Conservation (phyloP, 2,888 invertebrate species). For the Apamea crenata region DNA sequence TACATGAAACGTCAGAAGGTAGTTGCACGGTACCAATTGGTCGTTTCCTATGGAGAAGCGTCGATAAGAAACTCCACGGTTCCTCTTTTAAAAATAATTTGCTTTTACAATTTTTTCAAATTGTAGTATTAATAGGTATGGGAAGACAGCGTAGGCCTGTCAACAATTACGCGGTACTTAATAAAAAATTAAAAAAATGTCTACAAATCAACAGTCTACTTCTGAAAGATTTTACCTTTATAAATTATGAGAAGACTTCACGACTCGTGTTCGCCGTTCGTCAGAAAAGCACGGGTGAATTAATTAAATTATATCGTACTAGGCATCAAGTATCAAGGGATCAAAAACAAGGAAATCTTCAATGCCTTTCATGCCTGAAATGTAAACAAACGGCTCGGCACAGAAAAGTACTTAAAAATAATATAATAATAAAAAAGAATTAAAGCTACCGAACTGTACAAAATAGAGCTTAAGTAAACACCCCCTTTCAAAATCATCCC, state of each 20-base stretch:
- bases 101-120: too few relatives aligned
- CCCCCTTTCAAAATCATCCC: slow-evolving; percentile 78
- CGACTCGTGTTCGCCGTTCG: not conserved
- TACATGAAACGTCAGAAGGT: not conserved
- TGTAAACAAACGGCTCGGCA: slow-evolving; percentile 31
- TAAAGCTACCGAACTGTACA: slow-evolving; percentile 59
- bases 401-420: slow-evolving; percentile 12
- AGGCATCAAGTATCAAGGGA: not conserved
- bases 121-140: too few relatives aligned
- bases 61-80: too few relatives aligned
- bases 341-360: slow-evolving; percentile 3
- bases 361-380: not conserved
- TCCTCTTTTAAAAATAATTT: too few relatives aligned
- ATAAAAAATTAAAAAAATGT: too few relatives aligned
- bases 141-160: too few relatives aligned
- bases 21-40: not conserved
- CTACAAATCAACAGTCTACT: not conserved
- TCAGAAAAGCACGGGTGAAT: not conserved
- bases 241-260: not conserved
- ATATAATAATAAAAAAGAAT: slow-evolving; percentile 59
- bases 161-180: too few relatives aligned
- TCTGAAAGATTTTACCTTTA: not conserved
- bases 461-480: slow-evolving; percentile 65
- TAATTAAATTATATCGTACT: slow-evolving; percentile 15
- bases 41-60: too few relatives aligned